Base-by-base conservation (phyloP, 1,140 invertebrate genomes). In the Hypothenemus hampei region DNA sequence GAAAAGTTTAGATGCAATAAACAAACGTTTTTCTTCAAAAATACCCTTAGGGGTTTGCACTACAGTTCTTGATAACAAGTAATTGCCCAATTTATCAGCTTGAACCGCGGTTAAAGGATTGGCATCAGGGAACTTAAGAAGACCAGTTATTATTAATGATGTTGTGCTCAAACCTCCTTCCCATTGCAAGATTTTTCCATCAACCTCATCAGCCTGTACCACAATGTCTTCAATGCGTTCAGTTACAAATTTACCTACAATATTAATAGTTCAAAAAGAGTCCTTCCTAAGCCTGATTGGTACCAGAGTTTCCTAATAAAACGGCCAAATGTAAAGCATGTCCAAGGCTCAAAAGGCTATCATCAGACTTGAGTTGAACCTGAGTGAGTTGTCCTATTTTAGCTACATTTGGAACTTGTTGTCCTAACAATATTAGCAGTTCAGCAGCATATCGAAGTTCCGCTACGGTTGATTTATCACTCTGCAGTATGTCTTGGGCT, bases 181-280 rank as follows among this genome's bases (percentile, higher is more conserved):
- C 74, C 94, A 97, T 75, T 97, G 87, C 29, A 95, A 76, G 59
- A 86, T 84, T 65, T 83, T 83, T 7, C 86, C 85, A 76, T 97
- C 88, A 18, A 95, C 85, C 80, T 97, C 93, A 78, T 98, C 94
- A 23, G 93, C 93, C 71, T 97, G 92, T 10, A 91, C 85, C 59
- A 97, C 77, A 33, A 90, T 84, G 75, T 96, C 92, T 75, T 95
- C 91, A 39, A 96, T 85, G 39, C 87, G 81, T 50, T 90, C 82
- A 49, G 83, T 80, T 24, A 86, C 85, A 73, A 88, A 87, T 62
- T 83, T 81, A 11, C 53, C 50, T 53, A 22, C 15, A 33, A 48
- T 15, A 36, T n/a, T n/a, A n/a, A n/a, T n/a, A n/a, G n/a, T n/a
- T n/a, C n/a, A n/a, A n/a, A n/a, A n/a, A n/a, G n/a, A n/a, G n/a